Percentiles rank a stretch among this genome's conserved stretches.
Evolutionary conservation across 2,797 vertebrate genomes (phyloP).

Genomic region (Bucorvus abyssinicus): DNA sequence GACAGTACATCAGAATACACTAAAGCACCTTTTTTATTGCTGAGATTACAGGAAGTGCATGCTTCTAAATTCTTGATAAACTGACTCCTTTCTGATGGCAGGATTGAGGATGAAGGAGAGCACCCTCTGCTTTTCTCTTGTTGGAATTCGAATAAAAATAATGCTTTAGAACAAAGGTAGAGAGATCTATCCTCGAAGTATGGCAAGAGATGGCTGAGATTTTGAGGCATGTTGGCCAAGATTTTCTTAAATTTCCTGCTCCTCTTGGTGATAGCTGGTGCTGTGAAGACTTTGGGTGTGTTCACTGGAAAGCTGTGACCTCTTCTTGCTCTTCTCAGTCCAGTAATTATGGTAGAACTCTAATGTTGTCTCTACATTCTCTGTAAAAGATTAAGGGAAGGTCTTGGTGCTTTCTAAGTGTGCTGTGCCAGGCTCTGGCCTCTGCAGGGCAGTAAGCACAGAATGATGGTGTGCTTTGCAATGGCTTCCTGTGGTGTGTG

Average conservation of each 20-base stretch:
- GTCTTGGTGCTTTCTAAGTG: neutral
- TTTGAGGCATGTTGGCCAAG: neutral
- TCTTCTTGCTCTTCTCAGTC: neutral
- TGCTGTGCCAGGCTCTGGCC: neutral
- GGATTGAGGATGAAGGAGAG: neutral
- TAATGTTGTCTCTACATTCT: neutral
- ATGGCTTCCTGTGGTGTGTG: neutral
- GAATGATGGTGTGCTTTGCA: neutral
- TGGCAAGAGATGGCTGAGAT: neutral
- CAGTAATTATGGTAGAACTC: neutral
- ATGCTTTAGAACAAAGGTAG: neutral
- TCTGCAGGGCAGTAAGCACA: neutral
- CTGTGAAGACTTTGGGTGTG: neutral
- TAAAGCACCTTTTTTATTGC: neutral
- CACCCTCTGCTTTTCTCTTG: neutral
- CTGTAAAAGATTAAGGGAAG: neutral
- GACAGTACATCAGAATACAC: neutral
- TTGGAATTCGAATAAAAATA: neutral
- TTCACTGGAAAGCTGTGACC: neutral
- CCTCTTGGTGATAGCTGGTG: neutral
- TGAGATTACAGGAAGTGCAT: neutral
- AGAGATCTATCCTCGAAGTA: neutral
- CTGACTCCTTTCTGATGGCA: neutral
- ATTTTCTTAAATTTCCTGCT: neutral
- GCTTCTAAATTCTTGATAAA: neutral